Conservation (phyloP, 2,797 vertebrate genomes). For the Gila robusta region DNA sequence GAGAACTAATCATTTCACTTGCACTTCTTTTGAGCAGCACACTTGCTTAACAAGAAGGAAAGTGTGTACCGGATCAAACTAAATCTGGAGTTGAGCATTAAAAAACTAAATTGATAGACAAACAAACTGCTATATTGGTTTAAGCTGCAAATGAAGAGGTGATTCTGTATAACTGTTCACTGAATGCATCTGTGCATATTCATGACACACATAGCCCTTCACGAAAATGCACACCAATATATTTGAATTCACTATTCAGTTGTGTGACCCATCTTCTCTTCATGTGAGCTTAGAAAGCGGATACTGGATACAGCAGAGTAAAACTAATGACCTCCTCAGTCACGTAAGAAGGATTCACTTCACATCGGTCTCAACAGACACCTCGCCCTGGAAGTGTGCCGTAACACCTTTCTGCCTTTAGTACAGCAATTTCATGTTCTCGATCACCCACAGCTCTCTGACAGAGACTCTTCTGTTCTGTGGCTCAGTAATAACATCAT, state of each 20-base stretch:
- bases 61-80: neutral
- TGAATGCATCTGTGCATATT: neutral
- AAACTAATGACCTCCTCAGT: constrained; percentile 74
- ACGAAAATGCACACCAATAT: constrained; percentile 38
- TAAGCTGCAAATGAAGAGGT: neutral
- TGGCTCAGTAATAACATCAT: constrained; percentile 70
- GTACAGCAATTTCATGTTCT: constrained; percentile 74
- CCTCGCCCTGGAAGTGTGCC: constrained; percentile 76
- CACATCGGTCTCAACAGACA: constrained; percentile 68
- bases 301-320: constrained; percentile 57
- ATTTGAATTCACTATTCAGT: constrained; percentile 72
- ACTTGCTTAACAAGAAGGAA: neutral
- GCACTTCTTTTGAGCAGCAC: neutral
- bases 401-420: constrained; percentile 71
- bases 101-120: neutral
- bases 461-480: constrained; percentile 69
- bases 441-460: constrained; percentile 73
- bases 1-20: constrained; percentile 7
- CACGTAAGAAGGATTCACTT: constrained; percentile 76
- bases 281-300: constrained; percentile 75
- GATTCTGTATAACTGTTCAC: neutral
- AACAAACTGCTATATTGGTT: neutral
- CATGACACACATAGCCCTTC: neutral
- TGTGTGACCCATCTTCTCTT: constrained; percentile 71
- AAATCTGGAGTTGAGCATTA: neutral